Evolutionary conservation across 1,140 invertebrate species (phyloP).

Genomic region (Euglossa dilemma): DNA sequence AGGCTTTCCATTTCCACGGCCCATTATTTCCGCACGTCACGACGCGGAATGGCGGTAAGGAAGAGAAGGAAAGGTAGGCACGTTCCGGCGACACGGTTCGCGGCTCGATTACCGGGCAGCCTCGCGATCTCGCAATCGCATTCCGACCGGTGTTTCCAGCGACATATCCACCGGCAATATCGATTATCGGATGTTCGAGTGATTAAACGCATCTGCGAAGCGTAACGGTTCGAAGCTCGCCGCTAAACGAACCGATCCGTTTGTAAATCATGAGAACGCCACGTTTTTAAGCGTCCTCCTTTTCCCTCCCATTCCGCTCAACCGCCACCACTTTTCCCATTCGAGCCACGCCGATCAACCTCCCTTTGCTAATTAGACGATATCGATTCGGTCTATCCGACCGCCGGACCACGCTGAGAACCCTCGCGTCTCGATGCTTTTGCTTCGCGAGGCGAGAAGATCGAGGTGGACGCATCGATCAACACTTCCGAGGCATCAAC

Average conservation of each 20-base stretch:
- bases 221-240: constrained; percentile 4
- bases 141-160: constrained; percentile 17
- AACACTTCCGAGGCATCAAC: not conserved
- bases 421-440: not conserved
- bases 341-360: not conserved
- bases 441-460: not conserved
- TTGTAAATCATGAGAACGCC: constrained; percentile 25
- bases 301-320: not conserved
- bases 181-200: constrained; percentile 47
- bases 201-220: constrained; percentile 51
- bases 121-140: constrained; percentile 15
- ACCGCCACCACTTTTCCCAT: too few relatives aligned
- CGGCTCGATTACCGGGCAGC: not conserved
- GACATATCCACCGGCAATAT: constrained; percentile 32
- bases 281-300: not conserved
- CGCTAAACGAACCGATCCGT: not conserved
- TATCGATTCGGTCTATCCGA: not conserved
- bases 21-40: not conserved
- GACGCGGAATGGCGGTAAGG: not conserved
- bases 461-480: not conserved
- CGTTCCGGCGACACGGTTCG: not conserved
- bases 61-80: not conserved
- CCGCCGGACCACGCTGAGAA: too few relatives aligned
- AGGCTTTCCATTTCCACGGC: constrained; percentile 1
- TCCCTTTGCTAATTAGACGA: not conserved